Evolutionary conservation across 2,888 invertebrate species (phyloP).

Genomic region (Tetramorium bicarinatum): DNA sequence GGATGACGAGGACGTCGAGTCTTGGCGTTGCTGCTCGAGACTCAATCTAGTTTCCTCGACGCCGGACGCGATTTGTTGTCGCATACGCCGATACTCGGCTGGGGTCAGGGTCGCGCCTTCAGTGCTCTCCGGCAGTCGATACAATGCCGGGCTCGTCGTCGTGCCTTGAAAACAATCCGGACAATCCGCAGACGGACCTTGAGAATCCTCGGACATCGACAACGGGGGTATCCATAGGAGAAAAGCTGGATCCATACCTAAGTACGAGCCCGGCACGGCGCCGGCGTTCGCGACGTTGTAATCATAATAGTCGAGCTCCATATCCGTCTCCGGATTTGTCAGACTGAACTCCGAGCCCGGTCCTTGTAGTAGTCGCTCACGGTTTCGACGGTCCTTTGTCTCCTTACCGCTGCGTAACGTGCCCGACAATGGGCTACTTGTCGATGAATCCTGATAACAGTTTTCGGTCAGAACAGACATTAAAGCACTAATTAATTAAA

Average conservation of each 20-base stretch:
- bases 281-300: conserved; percentile 94
- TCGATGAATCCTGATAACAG: conserved; percentile 79
- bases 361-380: conserved; percentile 89
- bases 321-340: conserved; percentile 90
- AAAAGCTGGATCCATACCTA: conserved; percentile 96
- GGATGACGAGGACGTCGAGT: conserved; percentile 64
- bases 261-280: conserved; percentile 94
- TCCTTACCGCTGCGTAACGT: conserved; percentile 86
- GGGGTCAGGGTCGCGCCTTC: conserved; percentile 81
- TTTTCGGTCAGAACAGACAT: background rate
- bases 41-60: conserved; percentile 49
- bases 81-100: conserved; percentile 78
- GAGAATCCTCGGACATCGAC: conserved; percentile 89
- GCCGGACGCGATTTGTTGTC: conserved; percentile 47
- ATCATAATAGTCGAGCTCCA: conserved; percentile 95
- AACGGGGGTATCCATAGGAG: conserved; percentile 95
- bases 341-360: conserved; percentile 93
- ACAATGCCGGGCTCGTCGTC: conserved; percentile 30
- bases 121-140: conserved; percentile 66
- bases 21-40: conserved; percentile 51
- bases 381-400: conserved; percentile 92
- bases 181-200: conserved; percentile 58
- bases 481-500: background rate
- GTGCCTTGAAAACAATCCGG: conserved; percentile 54
- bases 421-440: conserved; percentile 81